phyloP scores from a whole-genome alignment of 2,888 invertebrate species.

The Lomographa bimaculata region DNA sequence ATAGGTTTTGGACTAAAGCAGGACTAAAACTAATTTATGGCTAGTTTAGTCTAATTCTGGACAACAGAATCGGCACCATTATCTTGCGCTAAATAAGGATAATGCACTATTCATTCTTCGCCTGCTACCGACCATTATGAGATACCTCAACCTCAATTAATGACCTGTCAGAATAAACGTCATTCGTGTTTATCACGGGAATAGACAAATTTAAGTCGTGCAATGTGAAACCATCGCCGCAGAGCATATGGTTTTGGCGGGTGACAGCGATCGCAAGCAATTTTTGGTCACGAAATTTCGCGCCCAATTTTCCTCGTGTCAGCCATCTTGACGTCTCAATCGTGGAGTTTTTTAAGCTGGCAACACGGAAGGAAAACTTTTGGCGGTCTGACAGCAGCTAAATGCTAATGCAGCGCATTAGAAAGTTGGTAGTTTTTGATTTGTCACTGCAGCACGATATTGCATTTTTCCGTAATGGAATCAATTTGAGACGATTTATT shows the following conservation, averaged over 20 bases:
- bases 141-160: slow-evolving; percentile 17
- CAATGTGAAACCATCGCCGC: slow-evolving; percentile 66
- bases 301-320: slow-evolving; percentile 75
- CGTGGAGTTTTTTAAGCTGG: slow-evolving; percentile 44
- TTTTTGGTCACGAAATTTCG: slow-evolving; percentile 71
- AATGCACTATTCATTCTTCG: too few species aligned
- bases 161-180: slow-evolving; percentile 35
- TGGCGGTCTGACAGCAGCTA: slow-evolving; percentile 38
- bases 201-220: slow-evolving; percentile 36
- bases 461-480: slow-evolving; percentile 32
- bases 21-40: too few species aligned
- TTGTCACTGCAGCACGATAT: slow-evolving; percentile 27
- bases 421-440: slow-evolving; percentile 29
- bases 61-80: too few species aligned
- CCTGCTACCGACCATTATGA: too few species aligned
- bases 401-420: slow-evolving; percentile 28
- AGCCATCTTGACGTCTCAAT: slow-evolving; percentile 71
- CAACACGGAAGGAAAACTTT: slow-evolving; percentile 50
- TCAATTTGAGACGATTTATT: slow-evolving; percentile 7
- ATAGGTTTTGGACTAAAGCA: too few species aligned
- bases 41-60: too few species aligned
- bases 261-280: slow-evolving; percentile 49
- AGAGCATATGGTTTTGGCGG: slow-evolving; percentile 69
- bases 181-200: slow-evolving; percentile 51
- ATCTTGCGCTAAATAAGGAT: too few species aligned